phyloP scores from a whole-genome alignment of 2,113 vertebrate genomes.

The Mus musculus region DNA sequence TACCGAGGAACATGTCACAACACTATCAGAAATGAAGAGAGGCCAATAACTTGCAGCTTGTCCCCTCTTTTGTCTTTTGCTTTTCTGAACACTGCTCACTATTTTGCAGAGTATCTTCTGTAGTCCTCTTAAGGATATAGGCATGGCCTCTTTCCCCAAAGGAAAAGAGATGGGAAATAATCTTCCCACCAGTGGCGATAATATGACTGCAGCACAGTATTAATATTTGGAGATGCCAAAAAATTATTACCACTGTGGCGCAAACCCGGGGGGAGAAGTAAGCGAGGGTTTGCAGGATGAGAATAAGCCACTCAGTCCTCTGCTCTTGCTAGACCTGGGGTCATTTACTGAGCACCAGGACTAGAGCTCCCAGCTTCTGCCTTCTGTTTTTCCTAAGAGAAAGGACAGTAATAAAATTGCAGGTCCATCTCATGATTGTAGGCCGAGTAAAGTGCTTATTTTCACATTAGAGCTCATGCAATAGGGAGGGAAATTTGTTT shows the following conservation, averaged over 20 bases:
- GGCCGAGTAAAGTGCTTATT: constrained; percentile 64
- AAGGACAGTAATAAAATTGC: constrained; percentile 55
- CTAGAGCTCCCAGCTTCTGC: constrained; percentile 41
- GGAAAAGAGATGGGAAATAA: constrained; percentile 62
- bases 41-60: not conserved
- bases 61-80: constrained; percentile 69
- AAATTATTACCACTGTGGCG: constrained; percentile 66
- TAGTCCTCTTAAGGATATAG: constrained; percentile 68
- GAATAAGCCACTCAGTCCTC: not conserved
- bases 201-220: constrained; percentile 77
- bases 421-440: constrained; percentile 62
- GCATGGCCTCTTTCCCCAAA: constrained; percentile 68
- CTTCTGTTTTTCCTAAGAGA: constrained; percentile 4
- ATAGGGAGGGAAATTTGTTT: constrained; percentile 76
- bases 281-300: not conserved
- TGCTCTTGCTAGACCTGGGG: constrained; percentile 61
- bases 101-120: constrained; percentile 72
- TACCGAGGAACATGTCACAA: not conserved
- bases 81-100: constrained; percentile 23
- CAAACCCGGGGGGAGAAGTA: constrained; percentile 54
- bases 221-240: constrained; percentile 74
- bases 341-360: constrained; percentile 47
- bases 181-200: constrained; percentile 63
- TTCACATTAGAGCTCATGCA: constrained; percentile 60
- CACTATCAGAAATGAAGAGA: not conserved